Evolutionary conservation across 2,113 vertebrate species (phyloP), one percentile per base, ranked within the genome.

Genomic region (Phalacrocorax carbo): DNA sequence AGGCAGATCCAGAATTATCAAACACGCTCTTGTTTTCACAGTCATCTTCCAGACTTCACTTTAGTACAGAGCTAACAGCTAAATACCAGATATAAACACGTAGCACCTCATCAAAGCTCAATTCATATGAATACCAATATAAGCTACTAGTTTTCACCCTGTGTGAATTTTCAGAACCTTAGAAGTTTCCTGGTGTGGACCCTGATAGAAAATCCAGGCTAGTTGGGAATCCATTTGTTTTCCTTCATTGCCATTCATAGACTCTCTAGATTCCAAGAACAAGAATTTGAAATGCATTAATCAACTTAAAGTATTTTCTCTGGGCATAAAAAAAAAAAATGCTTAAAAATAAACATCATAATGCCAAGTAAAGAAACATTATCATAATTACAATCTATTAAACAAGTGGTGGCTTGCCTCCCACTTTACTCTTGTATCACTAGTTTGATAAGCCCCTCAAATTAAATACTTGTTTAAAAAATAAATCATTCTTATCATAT

Each of bases 61-160:
- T 29, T 2, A n/a, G 27, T 10, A 22, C 5, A 57, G 15, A 36
- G 48, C 3, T 40, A 30, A 34, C 15, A 27, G 3, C 6, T n/a
- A 69, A 72, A 86, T 26, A 64, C 2, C 42, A 34, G 14, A 34
- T 61, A 34, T 40, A 85, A 77, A 29, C 12, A 49, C 0, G 0
- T 1, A 78, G 18, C 34, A 52, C 14, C 52, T 72, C 36, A 44
- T 10, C 20, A 78, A 69, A 79, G 55, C 65, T 79, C 48, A 60
- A 3, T 13, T 38, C 2, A 0, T 13, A 42, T 4, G 3, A 68
- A 40, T 7, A 60, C 11, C 58, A 38, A 54, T 9, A 32, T 3
- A 44, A 25, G 9, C n/a, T 14, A 48, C 18, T 10, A 38, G n/a
- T 55, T 55, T 81, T 64, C 57, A 82, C 52, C 16, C 13, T 4